Evolutionary conservation across 2,113 vertebrate species (phyloP).

Genomic region (Oceanites oceanicus): DNA sequence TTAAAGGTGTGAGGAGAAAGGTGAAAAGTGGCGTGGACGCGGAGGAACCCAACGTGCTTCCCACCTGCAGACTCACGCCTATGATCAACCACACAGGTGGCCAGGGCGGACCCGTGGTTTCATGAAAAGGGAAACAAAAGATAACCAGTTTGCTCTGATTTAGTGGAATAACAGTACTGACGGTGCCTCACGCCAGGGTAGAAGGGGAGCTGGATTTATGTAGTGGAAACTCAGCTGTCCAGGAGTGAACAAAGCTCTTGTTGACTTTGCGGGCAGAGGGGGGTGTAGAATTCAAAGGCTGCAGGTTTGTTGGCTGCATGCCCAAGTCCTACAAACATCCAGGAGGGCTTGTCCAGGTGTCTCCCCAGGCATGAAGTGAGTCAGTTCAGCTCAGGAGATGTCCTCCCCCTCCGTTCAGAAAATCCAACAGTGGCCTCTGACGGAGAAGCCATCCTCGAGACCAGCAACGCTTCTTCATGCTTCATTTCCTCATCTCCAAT

Average conservation of each 20-base stretch:
- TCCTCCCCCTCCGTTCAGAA: neutral
- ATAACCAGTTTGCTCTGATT: neutral
- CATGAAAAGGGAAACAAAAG: neutral
- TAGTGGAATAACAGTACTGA: neutral
- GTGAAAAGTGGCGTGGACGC: neutral
- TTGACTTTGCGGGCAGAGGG: neutral
- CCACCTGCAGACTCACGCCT: neutral
- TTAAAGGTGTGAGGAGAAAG: neutral
- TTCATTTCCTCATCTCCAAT: neutral
- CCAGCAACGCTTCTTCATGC: fast-evolving
- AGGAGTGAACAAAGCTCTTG: neutral
- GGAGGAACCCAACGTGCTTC: neutral
- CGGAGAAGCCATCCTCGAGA: neutral
- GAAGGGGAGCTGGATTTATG: neutral
- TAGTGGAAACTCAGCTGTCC: neutral
- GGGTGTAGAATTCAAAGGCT: neutral
- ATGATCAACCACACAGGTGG: neutral
- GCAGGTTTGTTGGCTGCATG: neutral
- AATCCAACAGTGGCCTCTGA: neutral
- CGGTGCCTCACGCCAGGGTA: neutral
- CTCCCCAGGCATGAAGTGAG: neutral
- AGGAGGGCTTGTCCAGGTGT: neutral
- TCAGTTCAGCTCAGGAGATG: neutral
- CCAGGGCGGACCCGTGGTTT: neutral
- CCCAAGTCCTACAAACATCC: neutral